Conservation (phyloP, 2,113 vertebrate species). For the Trichechus manatus region DNA sequence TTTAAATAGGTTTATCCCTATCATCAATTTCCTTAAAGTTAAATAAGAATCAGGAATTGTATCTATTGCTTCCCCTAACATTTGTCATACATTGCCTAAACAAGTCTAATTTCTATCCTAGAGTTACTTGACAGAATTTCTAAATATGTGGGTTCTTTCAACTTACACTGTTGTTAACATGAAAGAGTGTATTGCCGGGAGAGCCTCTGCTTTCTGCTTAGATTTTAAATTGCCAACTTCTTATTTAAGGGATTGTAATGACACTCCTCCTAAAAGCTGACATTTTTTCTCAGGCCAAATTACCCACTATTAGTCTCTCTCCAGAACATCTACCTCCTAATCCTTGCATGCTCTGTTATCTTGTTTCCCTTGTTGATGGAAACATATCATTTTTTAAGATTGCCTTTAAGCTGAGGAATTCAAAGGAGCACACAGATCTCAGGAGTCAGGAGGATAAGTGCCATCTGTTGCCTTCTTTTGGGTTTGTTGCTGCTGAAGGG, state of each 20-base stretch:
- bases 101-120: not conserved
- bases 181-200: constrained; percentile 19
- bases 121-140: constrained; percentile 41
- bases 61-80: not conserved
- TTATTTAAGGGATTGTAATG: not conserved
- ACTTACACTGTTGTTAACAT: not conserved
- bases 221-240: not conserved
- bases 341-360: constrained; percentile 14
- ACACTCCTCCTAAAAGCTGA: not conserved
- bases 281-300: constrained; percentile 21
- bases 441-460: constrained; percentile 38
- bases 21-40: constrained; percentile 6
- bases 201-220: constrained; percentile 19
- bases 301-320: not conserved
- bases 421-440: constrained; percentile 55
- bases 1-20: not conserved
- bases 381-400: constrained; percentile 48
- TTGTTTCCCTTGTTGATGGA: not conserved
- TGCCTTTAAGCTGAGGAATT: constrained; percentile 56
- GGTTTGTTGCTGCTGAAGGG: not conserved
- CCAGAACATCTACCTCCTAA: not conserved
- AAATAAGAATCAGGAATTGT: not conserved
- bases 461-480: constrained; percentile 58
- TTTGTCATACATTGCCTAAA: not conserved
- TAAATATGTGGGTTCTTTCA: constrained; percentile 11